phyloP scores from a whole-genome alignment of 1,140 invertebrate species.

The Brachionus rotundiformis region DNA sequence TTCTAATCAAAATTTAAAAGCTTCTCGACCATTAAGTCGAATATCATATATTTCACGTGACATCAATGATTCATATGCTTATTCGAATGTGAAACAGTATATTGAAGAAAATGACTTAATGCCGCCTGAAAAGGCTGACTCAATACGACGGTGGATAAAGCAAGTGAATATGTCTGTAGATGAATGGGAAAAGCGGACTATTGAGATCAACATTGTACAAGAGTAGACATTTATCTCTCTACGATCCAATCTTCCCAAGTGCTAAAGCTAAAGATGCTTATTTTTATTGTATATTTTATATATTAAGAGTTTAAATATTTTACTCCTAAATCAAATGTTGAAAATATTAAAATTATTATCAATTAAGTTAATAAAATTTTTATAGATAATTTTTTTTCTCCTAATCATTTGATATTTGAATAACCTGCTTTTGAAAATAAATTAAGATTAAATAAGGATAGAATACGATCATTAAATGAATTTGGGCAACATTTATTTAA shows the following conservation, averaged over 20 bases:
- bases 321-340: no score
- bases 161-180: constrained; percentile 22
- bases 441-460: no score
- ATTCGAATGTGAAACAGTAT: constrained; percentile 51
- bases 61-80: constrained; percentile 52
- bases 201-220: constrained; percentile 44
- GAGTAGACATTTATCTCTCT: not conserved
- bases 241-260: not conserved
- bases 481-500: no score
- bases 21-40: not conserved
- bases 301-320: no score
- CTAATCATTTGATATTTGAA: no score
- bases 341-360: no score
- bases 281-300: no score
- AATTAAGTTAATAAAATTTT: no score
- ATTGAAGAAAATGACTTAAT: constrained; percentile 53
- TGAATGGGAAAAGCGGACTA: constrained; percentile 43
- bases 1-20: constrained; percentile 7
- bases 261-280: not conserved
- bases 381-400: no score
- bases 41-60: constrained; percentile 31
- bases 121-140: constrained; percentile 40
- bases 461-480: no score
- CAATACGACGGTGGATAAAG: constrained; percentile 36
- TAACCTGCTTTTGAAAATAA: no score